A percentile compares a stretch with the other conserved stretches of the same genome.
phyloP scores from a whole-genome alignment of 2,888 invertebrate species.

The Blomia tropicalis region DNA sequence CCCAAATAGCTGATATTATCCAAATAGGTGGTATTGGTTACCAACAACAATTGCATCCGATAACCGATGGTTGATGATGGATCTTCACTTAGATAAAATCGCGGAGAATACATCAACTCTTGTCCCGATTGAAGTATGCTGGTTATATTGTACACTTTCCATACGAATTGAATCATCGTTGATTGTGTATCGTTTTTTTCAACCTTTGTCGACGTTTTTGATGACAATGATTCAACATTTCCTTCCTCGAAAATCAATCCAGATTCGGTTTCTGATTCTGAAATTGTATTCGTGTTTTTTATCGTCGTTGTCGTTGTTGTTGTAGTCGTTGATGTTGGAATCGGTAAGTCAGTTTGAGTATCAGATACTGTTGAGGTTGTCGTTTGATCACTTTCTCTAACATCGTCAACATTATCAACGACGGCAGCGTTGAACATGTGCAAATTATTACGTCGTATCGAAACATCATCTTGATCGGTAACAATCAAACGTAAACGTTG shows the following conservation, averaged over 20 bases:
- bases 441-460: not conserved
- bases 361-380: not conserved
- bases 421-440: not conserved
- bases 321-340: not conserved
- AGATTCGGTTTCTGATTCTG: not conserved
- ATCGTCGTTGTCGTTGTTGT: not conserved
- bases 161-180: conserved; percentile 5
- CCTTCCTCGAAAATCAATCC: not conserved
- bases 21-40: conserved; percentile 21
- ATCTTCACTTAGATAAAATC: conserved; percentile 10
- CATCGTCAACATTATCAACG: not conserved
- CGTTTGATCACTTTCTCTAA: not conserved
- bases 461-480: too few species aligned
- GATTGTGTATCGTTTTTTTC: not conserved
- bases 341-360: not conserved
- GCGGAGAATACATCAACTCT: conserved; percentile 13
- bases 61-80: conserved; percentile 1
- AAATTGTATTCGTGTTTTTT: not conserved
- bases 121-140: conserved; percentile 6
- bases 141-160: conserved; percentile 18
- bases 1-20: conserved; percentile 27
- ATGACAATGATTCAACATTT: not conserved
- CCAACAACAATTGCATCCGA: conserved; percentile 19
- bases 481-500: not conserved
- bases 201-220: not conserved